A percentile compares a stretch with the other conserved stretches of the same genome.
These are phyloP conservation scores for Blastobasis adustella DNA, from an alignment of 2,888 invertebrate genomes.

Conservation along the genomic window DNA sequence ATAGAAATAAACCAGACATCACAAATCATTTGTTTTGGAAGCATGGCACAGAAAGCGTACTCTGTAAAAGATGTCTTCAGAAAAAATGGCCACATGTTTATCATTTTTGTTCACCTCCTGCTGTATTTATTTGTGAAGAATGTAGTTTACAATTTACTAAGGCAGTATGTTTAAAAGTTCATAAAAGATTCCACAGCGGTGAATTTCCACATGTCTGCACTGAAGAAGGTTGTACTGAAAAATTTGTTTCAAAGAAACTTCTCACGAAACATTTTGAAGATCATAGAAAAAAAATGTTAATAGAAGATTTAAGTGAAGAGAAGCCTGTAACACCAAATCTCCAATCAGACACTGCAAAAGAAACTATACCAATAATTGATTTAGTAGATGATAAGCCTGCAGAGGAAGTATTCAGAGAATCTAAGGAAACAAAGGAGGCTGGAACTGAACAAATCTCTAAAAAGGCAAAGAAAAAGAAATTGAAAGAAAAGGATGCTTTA, in stretches of 20 bases:
- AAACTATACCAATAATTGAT: constrained; percentile 49
- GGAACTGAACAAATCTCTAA: constrained; percentile 47
- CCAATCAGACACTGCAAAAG: constrained; percentile 40
- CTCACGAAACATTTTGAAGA: constrained; percentile 80
- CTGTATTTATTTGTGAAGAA: constrained; percentile 85
- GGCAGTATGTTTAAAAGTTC: constrained; percentile 88
- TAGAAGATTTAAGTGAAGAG: constrained; percentile 42
- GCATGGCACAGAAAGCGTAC: constrained; percentile 91
- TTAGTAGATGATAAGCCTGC: constrained; percentile 49
- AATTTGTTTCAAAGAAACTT: constrained; percentile 88
- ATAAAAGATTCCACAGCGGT: constrained; percentile 84
- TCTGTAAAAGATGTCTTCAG: constrained; percentile 89
- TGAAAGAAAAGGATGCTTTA: constrained; percentile 63
- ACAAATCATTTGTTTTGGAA: constrained; percentile 95
- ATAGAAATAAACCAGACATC: constrained; percentile 90
- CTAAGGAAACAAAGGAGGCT: constrained; percentile 43
- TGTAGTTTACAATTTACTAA: constrained; percentile 84
- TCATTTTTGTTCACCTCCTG: constrained; percentile 90
- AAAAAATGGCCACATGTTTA: constrained; percentile 95
- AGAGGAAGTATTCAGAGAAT: constrained; percentile 41
- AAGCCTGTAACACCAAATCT: constrained; percentile 32
- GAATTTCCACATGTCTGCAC: constrained; percentile 83
- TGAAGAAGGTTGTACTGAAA: constrained; percentile 81
- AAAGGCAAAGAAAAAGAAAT: constrained; percentile 63
- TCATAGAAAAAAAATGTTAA: constrained; percentile 66